These are phyloP conservation scores for Antennarius maculatus DNA, from an alignment of 2,797 vertebrate genomes.

Conservation along the genomic window DNA sequence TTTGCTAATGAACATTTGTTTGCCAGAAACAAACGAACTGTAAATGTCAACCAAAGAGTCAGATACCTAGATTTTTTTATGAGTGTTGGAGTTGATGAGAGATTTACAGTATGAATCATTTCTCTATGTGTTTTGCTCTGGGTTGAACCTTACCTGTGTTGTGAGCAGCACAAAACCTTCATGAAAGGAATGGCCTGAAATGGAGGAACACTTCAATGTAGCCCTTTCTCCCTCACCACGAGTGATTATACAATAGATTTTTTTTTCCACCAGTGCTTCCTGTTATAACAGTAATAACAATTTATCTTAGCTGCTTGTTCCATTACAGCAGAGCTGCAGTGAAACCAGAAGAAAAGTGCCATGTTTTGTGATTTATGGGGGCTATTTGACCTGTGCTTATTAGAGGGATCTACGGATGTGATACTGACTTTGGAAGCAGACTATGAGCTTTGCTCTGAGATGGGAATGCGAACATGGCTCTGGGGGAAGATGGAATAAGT, in stretches of 20 bases:
- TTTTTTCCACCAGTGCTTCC: conserved; percentile 72
- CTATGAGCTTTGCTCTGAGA: conserved; percentile 60
- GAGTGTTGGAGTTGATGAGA: conserved; percentile 53
- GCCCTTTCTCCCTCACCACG: conserved; percentile 75
- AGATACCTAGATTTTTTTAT: conserved; percentile 43
- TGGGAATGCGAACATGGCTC: conserved; percentile 47
- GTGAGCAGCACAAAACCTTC: conserved; percentile 59
- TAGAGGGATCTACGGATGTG: conserved; percentile 76
- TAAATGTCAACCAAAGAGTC: conserved; percentile 62
- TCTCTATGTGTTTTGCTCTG: conserved; percentile 48
- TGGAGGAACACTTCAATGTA: conserved; percentile 78
- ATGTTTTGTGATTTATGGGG: conserved; percentile 82
- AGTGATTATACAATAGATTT: conserved; percentile 84
- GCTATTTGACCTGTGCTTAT: conserved; percentile 82
- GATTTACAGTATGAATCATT: conserved; percentile 67
- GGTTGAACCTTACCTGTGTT: conserved; percentile 53
- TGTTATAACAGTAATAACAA: conserved; percentile 82
- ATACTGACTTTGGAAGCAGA: conserved; percentile 72
- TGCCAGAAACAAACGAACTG: conserved; percentile 70
- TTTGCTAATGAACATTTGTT: conserved; percentile 78
- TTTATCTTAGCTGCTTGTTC: conserved; percentile 83
- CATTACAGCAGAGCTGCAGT: conserved; percentile 75
- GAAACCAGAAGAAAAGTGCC: conserved; percentile 76
- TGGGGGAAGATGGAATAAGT: conserved; percentile 55
- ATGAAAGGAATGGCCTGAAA: conserved; percentile 73